Conservation (phyloP, 2,888 invertebrate species). For the Slavum lentiscoides region DNA sequence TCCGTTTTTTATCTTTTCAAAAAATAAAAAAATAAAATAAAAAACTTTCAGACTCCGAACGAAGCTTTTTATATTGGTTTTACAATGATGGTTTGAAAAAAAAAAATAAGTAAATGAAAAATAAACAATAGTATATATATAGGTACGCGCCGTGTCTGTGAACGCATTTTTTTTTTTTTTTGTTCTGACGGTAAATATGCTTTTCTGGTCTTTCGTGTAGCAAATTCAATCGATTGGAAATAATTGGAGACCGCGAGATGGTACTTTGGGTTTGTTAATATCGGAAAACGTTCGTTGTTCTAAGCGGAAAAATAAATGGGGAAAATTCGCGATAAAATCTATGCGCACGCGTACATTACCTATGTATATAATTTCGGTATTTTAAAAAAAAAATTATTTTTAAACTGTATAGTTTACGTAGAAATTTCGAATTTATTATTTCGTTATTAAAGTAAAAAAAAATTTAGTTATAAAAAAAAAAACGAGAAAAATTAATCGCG, state of each 20-base stretch:
- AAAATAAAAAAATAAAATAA: too few relatives aligned
- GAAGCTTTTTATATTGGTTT: conserved; percentile 1
- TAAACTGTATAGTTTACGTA: too few relatives aligned
- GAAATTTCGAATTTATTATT: too few relatives aligned
- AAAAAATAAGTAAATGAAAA: not conserved
- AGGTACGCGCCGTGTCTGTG: not conserved
- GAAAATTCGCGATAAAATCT: conserved; percentile 3
- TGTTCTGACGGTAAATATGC: conserved; percentile 12
- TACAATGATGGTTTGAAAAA: not conserved
- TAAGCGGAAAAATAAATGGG: not conserved
- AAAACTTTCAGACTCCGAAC: too few relatives aligned
- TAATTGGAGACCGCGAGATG: conserved; percentile 14
- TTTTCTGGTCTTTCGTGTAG: conserved; percentile 10
- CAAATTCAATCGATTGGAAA: conserved; percentile 21
- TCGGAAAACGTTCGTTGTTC: conserved; percentile 14
- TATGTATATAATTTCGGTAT: not conserved
- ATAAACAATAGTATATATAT: not conserved
- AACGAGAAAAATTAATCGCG: too few relatives aligned
- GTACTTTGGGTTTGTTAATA: conserved; percentile 29
- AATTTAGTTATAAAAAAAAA: too few relatives aligned
- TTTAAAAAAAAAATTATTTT: not conserved
- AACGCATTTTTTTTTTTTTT: conserved; percentile 14
- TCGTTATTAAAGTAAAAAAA: too few relatives aligned
- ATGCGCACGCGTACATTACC: not conserved
- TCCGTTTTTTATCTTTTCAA: too few relatives aligned